A percentile compares a stretch with the other conserved stretches of the same genome.
Evolutionary conservation across 2,888 invertebrate species (phyloP).

Genomic region (Mystacides longicornis): DNA sequence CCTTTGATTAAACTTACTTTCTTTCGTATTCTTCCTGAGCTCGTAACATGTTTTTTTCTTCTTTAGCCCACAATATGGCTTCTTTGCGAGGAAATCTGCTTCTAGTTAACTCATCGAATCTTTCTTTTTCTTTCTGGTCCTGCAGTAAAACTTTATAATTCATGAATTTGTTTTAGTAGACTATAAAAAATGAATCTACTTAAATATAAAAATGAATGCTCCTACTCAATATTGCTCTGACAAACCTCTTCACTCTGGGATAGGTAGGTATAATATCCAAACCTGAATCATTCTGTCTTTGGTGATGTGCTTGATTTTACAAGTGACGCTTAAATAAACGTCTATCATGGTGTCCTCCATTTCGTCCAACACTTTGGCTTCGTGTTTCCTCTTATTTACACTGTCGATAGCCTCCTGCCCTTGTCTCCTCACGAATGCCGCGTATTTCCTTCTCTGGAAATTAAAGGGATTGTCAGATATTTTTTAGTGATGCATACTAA

Average conservation of each 20-base stretch:
- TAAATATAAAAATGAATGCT: too few relatives aligned
- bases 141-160: conserved; percentile 7
- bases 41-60: conserved; percentile 16
- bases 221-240: neutral
- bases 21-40: conserved; percentile 18
- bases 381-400: conserved; percentile 34
- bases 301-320: conserved; percentile 36
- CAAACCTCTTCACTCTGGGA: neutral
- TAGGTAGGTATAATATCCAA: neutral
- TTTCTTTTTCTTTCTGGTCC: conserved; percentile 14
- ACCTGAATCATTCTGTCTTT: neutral
- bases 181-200: too few relatives aligned
- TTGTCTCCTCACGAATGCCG: conserved; percentile 29
- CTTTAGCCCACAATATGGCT: conserved; percentile 8
- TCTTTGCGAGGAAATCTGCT: conserved; percentile 8
- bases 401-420: conserved; percentile 32
- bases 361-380: conserved; percentile 36
- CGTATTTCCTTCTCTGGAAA: neutral
- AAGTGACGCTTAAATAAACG: conserved; percentile 40
- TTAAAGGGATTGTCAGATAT: too few relatives aligned
- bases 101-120: conserved; percentile 7
- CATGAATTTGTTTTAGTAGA: too few relatives aligned
- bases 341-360: conserved; percentile 35
- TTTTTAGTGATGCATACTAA: too few relatives aligned
- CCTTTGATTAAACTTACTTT: conserved; percentile 9